Evolutionary conservation across 92 coral and sea anemone species (phyloP).

Genomic region (Pocillopora grandis): DNA sequence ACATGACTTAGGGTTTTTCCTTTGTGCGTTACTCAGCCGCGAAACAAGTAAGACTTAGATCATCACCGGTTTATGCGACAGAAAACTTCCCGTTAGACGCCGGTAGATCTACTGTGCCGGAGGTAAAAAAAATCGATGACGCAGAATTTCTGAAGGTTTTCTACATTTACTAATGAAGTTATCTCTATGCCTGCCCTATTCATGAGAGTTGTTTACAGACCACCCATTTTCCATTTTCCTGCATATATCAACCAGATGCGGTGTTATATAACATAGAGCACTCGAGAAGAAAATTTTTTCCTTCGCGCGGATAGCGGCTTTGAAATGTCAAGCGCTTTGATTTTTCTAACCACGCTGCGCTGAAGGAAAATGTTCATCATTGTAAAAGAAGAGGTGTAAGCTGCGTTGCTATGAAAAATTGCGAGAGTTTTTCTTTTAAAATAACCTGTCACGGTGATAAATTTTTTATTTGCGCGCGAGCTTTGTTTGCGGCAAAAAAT

Average conservation of each 20-base stretch:
- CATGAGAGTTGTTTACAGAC: not conserved
- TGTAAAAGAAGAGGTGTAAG: not conserved
- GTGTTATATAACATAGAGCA: not conserved
- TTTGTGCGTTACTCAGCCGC: slow-evolving; percentile 11
- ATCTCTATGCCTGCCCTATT: slow-evolving; percentile 8
- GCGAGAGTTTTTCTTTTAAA: slow-evolving; percentile 11
- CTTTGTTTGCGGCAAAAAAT: slow-evolving; percentile 24
- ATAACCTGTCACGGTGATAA: slow-evolving; percentile 33
- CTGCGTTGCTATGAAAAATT: not conserved
- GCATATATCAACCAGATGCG: not conserved
- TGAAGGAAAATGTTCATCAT: not conserved
- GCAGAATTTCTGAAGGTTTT: not conserved
- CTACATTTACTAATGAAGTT: not conserved
- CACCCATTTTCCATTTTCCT: not conserved
- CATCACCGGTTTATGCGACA: slow-evolving; percentile 5
- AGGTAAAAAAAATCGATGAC: not conserved
- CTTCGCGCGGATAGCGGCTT: not conserved
- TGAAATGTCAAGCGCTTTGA: slow-evolving; percentile 5
- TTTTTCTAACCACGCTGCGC: not conserved
- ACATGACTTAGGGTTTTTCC: slow-evolving; percentile 15
- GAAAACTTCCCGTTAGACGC: slow-evolving; percentile 12
- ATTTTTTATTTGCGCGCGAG: slow-evolving; percentile 16
- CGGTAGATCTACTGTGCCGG: not conserved
- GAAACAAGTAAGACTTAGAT: slow-evolving; percentile 1
- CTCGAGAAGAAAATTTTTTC: not conserved